Evolutionary conservation across 2,888 invertebrate genomes (phyloP).

Genomic region (Exocentrus adspersus): DNA sequence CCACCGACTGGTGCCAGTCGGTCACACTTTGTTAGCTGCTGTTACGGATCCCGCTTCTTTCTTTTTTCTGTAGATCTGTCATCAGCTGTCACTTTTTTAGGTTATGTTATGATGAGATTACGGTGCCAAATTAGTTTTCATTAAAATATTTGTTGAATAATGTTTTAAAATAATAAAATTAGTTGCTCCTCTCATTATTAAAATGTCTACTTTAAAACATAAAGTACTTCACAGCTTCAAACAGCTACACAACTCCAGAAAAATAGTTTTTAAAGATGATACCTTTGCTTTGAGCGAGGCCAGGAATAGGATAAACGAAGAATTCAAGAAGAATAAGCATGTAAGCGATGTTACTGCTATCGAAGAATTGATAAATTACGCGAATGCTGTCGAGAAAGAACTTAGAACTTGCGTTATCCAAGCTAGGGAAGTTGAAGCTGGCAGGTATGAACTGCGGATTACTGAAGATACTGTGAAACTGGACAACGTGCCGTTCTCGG

Average conservation of each 20-base stretch:
- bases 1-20: too few relatives aligned
- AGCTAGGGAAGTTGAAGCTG: slow-evolving; percentile 73
- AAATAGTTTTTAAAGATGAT: slow-evolving; percentile 76
- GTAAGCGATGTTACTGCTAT: slow-evolving; percentile 71
- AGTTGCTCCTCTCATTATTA: too few relatives aligned
- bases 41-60: too few relatives aligned
- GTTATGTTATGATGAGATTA: too few relatives aligned
- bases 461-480: slow-evolving; percentile 70
- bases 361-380: slow-evolving; percentile 74
- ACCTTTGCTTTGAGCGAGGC: slow-evolving; percentile 70
- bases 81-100: too few relatives aligned
- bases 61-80: too few relatives aligned
- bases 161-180: too few relatives aligned
- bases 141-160: too few relatives aligned
- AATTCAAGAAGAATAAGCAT: slow-evolving; percentile 75
- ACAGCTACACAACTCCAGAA: slow-evolving; percentile 75
- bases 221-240: slow-evolving; percentile 79
- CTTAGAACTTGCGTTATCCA: slow-evolving; percentile 79
- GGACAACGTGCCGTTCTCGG: slow-evolving; percentile 68
- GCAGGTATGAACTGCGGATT: slow-evolving; percentile 71
- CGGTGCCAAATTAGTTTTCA: too few relatives aligned
- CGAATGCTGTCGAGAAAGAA: slow-evolving; percentile 76
- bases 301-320: slow-evolving; percentile 79
- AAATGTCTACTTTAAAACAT: slow-evolving; percentile 49
- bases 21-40: too few relatives aligned